Percentiles rank a stretch among this genome's conserved stretches.
These are phyloP conservation scores for Diaphora mendica DNA, from an alignment of 2,888 invertebrate genomes.

Conservation along the genomic window DNA sequence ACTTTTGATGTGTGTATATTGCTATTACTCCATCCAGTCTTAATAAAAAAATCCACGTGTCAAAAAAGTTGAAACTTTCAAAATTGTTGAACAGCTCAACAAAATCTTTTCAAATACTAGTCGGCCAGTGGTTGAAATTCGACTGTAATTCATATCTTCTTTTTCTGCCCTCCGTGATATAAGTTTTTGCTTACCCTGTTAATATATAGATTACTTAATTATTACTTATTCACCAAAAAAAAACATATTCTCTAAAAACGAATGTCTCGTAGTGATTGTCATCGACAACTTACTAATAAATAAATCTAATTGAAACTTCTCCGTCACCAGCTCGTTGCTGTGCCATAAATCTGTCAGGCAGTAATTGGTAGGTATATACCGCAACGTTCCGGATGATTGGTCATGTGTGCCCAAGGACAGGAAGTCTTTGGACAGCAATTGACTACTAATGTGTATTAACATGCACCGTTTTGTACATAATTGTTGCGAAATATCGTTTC, in stretches of 20 bases:
- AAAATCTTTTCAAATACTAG: too few species aligned
- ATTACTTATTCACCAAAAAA: neutral
- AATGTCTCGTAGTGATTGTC: neutral
- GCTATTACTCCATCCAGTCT: too few species aligned
- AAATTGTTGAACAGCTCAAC: too few species aligned
- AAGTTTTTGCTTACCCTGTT: too few species aligned
- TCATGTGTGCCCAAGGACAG: constrained; percentile 55
- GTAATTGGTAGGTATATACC: constrained; percentile 37
- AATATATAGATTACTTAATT: neutral
- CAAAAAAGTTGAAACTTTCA: too few species aligned
- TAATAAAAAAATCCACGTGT: too few species aligned
- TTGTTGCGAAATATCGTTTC: constrained; percentile 39
- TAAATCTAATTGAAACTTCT: neutral
- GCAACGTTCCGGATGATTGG: constrained; percentile 52
- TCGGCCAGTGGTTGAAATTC: too few species aligned
- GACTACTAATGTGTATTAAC: constrained; percentile 47
- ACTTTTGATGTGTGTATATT: too few species aligned
- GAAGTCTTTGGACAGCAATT: constrained; percentile 42
- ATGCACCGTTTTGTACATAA: constrained; percentile 37
- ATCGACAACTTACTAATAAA: neutral
- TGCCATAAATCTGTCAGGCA: constrained; percentile 44
- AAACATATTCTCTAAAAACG: neutral
- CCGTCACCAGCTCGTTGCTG: constrained; percentile 21
- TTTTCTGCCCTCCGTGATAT: too few species aligned
- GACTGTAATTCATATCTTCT: too few species aligned